Percentiles rank a stretch among this genome's conserved stretches.
Conservation (phyloP, 2,113 vertebrate genomes). For the Chamaetylas fuelleborni region DNA sequence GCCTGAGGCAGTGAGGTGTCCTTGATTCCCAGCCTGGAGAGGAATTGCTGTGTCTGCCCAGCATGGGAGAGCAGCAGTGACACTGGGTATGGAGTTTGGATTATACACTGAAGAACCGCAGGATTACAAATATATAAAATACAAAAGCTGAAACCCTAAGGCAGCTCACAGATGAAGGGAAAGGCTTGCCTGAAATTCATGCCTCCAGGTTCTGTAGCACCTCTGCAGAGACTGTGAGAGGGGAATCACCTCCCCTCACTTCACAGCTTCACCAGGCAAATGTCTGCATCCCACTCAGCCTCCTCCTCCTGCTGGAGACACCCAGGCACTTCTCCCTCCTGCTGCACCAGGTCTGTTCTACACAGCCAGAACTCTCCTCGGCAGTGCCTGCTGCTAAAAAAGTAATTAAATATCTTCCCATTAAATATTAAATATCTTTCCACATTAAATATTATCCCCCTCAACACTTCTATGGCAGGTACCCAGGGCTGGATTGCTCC, state of each 20-base stretch:
- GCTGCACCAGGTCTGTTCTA: not conserved
- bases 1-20: not conserved
- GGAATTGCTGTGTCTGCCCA: not conserved
- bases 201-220: not conserved
- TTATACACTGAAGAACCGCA: not conserved
- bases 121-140: not conserved
- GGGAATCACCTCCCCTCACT: not conserved
- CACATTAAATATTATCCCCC: not conserved
- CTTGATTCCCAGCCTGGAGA: not conserved
- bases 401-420: not conserved
- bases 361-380: not conserved
- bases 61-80: not conserved
- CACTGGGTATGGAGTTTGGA: not conserved
- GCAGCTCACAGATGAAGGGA: not conserved
- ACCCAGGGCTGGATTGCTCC: not conserved
- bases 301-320: not conserved
- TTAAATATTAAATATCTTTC: not conserved
- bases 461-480: not conserved
- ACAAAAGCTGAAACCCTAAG: fast-evolving
- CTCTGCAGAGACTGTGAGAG: not conserved
- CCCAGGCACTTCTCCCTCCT: not conserved
- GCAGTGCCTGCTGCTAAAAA: not conserved
- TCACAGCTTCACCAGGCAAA: not conserved
- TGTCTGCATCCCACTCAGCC: not conserved
- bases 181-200: not conserved